Evolutionary conservation across 2,797 vertebrate genomes (phyloP).

Genomic region (Cyclura pinguis): DNA sequence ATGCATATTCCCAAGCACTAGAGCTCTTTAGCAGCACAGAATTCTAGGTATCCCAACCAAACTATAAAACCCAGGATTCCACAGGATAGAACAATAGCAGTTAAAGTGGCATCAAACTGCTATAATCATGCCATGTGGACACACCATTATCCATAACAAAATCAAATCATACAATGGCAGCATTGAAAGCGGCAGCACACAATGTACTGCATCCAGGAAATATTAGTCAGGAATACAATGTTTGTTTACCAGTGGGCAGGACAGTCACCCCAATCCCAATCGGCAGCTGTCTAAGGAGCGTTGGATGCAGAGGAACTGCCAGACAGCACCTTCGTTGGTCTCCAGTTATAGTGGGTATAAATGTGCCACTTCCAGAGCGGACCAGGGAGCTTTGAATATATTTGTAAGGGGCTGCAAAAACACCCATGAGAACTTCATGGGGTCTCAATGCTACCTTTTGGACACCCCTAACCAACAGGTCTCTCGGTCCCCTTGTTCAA

Average conservation of each 20-base stretch:
- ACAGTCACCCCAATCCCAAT: neutral
- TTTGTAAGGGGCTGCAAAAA: neutral
- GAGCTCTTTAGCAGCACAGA: too few relatives aligned
- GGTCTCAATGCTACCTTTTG: neutral
- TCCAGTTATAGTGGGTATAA: too few relatives aligned
- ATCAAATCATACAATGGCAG: neutral
- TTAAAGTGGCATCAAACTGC: neutral
- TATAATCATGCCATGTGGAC: too few relatives aligned
- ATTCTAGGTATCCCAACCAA: too few relatives aligned
- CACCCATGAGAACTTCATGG: neutral
- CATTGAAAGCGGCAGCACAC: neutral
- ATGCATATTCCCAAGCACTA: too few relatives aligned
- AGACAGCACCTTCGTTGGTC: neutral
- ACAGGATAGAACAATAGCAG: neutral
- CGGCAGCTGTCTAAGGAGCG: neutral
- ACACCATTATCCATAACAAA: too few relatives aligned
- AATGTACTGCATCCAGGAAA: neutral
- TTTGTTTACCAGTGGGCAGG: neutral
- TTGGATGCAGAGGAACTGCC: neutral
- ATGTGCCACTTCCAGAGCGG: too few relatives aligned
- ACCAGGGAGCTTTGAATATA: neutral
- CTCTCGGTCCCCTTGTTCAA: neutral
- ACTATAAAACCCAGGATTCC: too few relatives aligned
- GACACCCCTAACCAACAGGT: too few relatives aligned
- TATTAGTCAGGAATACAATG: neutral